Evolutionary conservation across 1,140 invertebrate genomes (phyloP).

Genomic region (Prorops nasuta): DNA sequence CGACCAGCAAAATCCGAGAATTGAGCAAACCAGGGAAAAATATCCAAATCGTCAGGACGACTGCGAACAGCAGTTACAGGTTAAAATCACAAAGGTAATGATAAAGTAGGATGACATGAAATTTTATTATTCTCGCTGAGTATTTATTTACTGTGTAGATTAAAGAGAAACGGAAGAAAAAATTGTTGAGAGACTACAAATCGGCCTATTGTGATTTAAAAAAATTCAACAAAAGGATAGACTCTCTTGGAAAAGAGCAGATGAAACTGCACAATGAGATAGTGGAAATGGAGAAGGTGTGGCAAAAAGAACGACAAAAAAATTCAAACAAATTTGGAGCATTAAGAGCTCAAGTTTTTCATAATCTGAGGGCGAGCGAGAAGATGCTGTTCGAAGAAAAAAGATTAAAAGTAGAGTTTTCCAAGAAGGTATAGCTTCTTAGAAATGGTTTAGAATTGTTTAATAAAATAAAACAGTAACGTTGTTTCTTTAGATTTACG

Average conservation of each 20-base stretch:
- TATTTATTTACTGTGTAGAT: too few species aligned
- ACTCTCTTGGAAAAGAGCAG: conserved; percentile 21
- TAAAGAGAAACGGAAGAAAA: too few species aligned
- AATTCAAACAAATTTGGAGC: conserved; percentile 30
- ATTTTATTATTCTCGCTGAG: too few species aligned
- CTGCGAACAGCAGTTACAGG: neutral
- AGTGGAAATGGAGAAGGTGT: conserved; percentile 11
- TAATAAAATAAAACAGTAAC: neutral
- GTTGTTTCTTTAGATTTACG: conserved; percentile 15
- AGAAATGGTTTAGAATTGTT: neutral
- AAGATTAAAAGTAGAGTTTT: conserved; percentile 20
- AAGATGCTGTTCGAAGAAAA: conserved; percentile 34
- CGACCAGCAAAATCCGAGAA: neutral
- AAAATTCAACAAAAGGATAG: conserved; percentile 24
- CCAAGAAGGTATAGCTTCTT: conserved; percentile 18
- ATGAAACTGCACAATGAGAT: conserved; percentile 26
- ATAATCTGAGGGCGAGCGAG: conserved; percentile 25
- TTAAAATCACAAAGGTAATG: conserved; percentile 21
- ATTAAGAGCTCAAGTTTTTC: conserved; percentile 26
- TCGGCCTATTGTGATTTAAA: conserved; percentile 16
- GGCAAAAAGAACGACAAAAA: conserved; percentile 21
- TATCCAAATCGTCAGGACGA: neutral
- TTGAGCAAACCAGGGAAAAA: conserved; percentile 9
- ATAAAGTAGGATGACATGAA: too few species aligned
- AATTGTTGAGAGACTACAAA: conserved; percentile 25